These are phyloP conservation scores for Clarias laeviceps DNA, from an alignment of 2,797 vertebrate species.

Conservation along the genomic window DNA sequence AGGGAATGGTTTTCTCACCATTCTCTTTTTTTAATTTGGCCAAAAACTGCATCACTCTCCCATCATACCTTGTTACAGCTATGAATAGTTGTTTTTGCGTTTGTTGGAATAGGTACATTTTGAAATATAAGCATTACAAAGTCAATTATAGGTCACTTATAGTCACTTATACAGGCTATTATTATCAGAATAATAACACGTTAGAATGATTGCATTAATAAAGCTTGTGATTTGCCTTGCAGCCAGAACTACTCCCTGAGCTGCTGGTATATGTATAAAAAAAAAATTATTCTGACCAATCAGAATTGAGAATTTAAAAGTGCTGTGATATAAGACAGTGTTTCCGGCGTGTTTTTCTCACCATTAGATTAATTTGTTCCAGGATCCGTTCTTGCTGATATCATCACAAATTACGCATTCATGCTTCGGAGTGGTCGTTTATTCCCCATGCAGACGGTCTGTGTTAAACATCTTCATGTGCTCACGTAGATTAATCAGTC, in stretches of 20 bases:
- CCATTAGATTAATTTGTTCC: neutral
- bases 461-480: neutral
- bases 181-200: neutral
- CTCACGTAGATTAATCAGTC: slow-evolving; percentile 13
- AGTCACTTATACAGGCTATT: neutral
- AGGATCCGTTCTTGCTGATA: neutral
- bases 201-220: neutral
- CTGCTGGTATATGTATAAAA: neutral
- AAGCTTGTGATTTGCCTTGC: neutral
- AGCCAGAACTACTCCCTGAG: neutral
- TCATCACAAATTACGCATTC: neutral
- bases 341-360: neutral
- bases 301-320: neutral
- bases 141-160: too few relatives aligned
- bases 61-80: neutral
- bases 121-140: neutral
- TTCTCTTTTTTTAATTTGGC: neutral
- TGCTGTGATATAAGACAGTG: neutral
- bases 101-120: too few relatives aligned
- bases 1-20: too few relatives aligned
- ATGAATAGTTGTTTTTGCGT: neutral
- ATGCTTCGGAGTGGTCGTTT: neutral
- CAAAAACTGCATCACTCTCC: neutral
- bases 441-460: neutral
- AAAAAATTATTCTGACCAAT: neutral